Evolutionary conservation across 2,797 vertebrate species (phyloP).

Genomic region (Pangasius macronema): DNA sequence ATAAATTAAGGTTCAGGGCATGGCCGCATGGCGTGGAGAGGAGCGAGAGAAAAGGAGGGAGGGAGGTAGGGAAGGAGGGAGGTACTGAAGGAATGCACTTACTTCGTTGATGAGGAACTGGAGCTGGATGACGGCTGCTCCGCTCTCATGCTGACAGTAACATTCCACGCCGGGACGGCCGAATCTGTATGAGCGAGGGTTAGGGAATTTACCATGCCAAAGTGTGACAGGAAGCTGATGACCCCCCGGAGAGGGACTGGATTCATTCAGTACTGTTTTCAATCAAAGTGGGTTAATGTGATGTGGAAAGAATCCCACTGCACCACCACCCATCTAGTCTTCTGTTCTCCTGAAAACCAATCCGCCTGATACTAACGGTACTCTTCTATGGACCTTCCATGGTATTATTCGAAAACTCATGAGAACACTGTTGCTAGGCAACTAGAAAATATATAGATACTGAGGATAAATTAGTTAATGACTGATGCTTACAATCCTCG

Average conservation of each 20-base stretch:
- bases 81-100: constrained; percentile 55
- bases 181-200: constrained; percentile 82
- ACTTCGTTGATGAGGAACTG: constrained; percentile 99
- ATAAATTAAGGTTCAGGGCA: constrained; percentile 6
- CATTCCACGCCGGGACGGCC: constrained; percentile 96
- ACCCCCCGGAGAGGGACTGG: not conserved
- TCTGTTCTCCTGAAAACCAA: not conserved
- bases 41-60: constrained; percentile 12
- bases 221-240: not conserved
- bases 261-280: not conserved
- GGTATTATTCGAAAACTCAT: not conserved
- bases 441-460: not conserved
- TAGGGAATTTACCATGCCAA: constrained; percentile 76
- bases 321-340: not conserved
- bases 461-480: not conserved
- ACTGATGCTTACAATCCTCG: not conserved
- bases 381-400: not conserved
- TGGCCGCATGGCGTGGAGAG: constrained; percentile 6
- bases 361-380: not conserved
- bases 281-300: not conserved
- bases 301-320: not conserved
- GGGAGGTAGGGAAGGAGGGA: not conserved
- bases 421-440: not conserved
- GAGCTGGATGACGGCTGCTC: constrained; percentile 93
- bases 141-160: constrained; percentile 95